Conservation (phyloP, 30 jellyfish, hydroid and myxozoan genomes). For the Catostylus mosaicus region DNA sequence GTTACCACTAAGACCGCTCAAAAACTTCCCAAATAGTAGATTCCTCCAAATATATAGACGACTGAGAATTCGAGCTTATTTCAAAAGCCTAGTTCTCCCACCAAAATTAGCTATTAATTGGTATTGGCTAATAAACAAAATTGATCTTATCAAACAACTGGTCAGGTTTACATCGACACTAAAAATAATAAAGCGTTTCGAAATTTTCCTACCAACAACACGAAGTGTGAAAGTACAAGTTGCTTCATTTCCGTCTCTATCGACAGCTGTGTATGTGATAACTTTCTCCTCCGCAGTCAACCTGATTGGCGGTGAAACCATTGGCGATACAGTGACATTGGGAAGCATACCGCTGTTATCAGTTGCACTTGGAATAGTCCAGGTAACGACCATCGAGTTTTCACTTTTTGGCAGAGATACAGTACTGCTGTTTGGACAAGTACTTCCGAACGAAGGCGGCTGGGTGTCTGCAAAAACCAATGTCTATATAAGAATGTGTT, state of each 20-base stretch:
- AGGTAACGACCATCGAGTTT: conserved; percentile 33
- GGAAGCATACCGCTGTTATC: conserved; percentile 84
- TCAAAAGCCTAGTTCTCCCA: too few relatives aligned
- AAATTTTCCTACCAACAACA: conserved; percentile 78
- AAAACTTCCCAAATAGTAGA: too few relatives aligned
- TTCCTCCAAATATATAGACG: too few relatives aligned
- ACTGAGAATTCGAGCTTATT: too few relatives aligned
- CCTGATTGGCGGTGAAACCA: conserved; percentile 42
- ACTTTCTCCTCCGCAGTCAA: conserved; percentile 36
- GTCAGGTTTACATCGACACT: too few relatives aligned
- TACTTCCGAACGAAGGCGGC: conserved; percentile 61
- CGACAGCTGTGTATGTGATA: conserved; percentile 71
- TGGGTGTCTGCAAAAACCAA: conserved; percentile 25
- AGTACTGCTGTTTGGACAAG: conserved; percentile 27
- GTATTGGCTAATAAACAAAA: too few relatives aligned
- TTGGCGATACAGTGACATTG: conserved; percentile 48
- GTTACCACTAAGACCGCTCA: too few relatives aligned
- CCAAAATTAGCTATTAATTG: too few relatives aligned
- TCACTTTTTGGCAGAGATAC: conserved; percentile 66
- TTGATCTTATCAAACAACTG: too few relatives aligned
- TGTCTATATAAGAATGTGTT: too few relatives aligned
- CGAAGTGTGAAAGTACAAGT: conserved; percentile 48
- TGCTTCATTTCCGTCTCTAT: conserved; percentile 65
- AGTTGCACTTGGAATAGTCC: conserved; percentile 77
- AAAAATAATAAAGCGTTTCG: too few relatives aligned